phyloP scores from a whole-genome alignment of 2,888 invertebrate species.

The Pyrrhia umbra region DNA sequence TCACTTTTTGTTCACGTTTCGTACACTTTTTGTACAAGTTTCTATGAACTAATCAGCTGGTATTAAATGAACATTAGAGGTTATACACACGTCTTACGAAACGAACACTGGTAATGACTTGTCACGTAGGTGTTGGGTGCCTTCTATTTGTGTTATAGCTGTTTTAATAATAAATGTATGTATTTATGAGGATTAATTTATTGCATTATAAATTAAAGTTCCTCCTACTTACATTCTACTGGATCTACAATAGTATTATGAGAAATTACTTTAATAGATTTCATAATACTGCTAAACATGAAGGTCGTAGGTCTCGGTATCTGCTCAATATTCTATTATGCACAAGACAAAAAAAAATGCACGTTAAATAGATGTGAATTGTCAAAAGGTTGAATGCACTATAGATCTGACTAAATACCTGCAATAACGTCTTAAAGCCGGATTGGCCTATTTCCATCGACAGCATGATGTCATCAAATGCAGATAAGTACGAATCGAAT shows the following conservation, averaged over 20 bases:
- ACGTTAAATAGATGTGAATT: slow-evolving; percentile 4
- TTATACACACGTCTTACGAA: slow-evolving; percentile 52
- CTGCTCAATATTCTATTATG: not conserved
- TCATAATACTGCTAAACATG: not conserved
- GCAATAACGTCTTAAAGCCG: slow-evolving; percentile 22
- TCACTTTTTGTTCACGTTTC: slow-evolving; percentile 43
- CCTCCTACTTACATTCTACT: not conserved
- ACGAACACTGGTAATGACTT: slow-evolving; percentile 40
- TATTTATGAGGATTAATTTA: slow-evolving; percentile 8
- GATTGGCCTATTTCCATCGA: slow-evolving; percentile 40
- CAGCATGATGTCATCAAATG: slow-evolving; percentile 54
- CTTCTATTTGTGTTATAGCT: slow-evolving; percentile 13
- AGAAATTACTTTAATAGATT: not conserved
- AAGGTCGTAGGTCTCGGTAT: not conserved
- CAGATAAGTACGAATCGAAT: slow-evolving; percentile 56
- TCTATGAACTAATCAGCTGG: slow-evolving; percentile 53
- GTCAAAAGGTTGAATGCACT: not conserved
- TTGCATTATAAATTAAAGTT: not conserved
- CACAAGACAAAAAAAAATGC: not conserved
- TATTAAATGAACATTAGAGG: slow-evolving; percentile 62
- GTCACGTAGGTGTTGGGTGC: slow-evolving; percentile 32
- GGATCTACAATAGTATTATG: not conserved
- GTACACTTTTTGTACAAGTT: slow-evolving; percentile 51
- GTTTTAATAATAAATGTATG: slow-evolving; percentile 13
- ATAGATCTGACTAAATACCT: slow-evolving; percentile 16